Percentiles rank a stretch among this genome's conserved stretches.
Evolutionary conservation across 2,113 vertebrate genomes (phyloP).

Genomic region (Hypocryptadius cinnamomeus): DNA sequence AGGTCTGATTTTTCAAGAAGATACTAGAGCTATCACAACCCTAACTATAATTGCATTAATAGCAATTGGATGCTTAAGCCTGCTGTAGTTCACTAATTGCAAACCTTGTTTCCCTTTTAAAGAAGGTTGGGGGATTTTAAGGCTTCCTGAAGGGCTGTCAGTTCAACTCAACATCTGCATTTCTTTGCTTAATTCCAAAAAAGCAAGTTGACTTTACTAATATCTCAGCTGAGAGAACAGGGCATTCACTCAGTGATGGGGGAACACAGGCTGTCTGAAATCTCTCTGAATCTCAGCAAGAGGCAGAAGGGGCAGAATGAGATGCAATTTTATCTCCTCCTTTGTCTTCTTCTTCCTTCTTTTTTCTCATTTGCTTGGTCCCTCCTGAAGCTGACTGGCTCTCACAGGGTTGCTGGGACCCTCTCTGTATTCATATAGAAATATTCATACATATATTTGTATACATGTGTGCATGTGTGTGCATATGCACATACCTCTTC

Average conservation of each 20-base stretch:
- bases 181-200: conserved; percentile 4
- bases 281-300: not conserved
- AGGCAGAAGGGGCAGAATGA: not conserved
- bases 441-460: not conserved
- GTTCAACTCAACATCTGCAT: conserved; percentile 23
- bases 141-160: conserved; percentile 57
- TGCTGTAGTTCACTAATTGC: conserved; percentile 37
- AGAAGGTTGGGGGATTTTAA: conserved; percentile 12
- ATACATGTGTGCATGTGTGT: too few relatives aligned
- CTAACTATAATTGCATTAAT: conserved; percentile 62
- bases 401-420: not conserved
- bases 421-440: not conserved
- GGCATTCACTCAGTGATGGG: accelerated
- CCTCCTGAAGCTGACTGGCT: not conserved
- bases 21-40: not conserved
- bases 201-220: not conserved
- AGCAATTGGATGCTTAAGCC: not conserved
- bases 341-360: not conserved
- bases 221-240: not conserved
- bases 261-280: not conserved
- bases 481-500: not conserved
- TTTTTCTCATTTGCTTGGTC: not conserved
- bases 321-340: not conserved
- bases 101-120: conserved; percentile 20
- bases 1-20: not conserved